Conservation (phyloP, 2,113 vertebrate species). For the Datnioides undecimradiatus region DNA sequence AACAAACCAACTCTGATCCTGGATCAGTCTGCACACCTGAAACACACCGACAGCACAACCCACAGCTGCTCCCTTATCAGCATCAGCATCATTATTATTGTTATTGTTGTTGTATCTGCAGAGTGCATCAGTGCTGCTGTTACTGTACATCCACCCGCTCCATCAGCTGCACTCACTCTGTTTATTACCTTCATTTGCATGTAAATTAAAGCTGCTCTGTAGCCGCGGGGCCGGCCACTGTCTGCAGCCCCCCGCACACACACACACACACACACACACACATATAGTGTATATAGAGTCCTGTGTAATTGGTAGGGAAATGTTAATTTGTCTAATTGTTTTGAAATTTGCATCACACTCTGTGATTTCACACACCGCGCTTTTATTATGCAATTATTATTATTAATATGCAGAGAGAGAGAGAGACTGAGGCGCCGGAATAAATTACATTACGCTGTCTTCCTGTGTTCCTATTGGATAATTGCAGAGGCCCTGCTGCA, state of each 20-base stretch:
- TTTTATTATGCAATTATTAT: slow-evolving; percentile 51
- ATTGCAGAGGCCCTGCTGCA: background rate
- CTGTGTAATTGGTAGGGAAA: slow-evolving; percentile 85
- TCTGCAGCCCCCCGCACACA: slow-evolving; percentile 67
- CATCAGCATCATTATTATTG: too few species aligned
- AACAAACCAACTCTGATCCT: too few species aligned
- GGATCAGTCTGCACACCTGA: too few species aligned
- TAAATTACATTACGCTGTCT: slow-evolving; percentile 24
- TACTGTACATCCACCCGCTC: slow-evolving; percentile 41
- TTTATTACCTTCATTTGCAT: slow-evolving; percentile 95
- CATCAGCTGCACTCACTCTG: slow-evolving; percentile 84
- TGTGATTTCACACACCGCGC: slow-evolving; percentile 26
- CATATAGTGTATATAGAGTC: slow-evolving; percentile 68
- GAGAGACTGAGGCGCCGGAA: slow-evolving; percentile 14
- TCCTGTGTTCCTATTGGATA: slow-evolving; percentile 13
- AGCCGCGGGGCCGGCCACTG: slow-evolving; percentile 86
- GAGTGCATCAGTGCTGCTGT: too few species aligned
- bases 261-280: slow-evolving; percentile 78
- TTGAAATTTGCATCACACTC: slow-evolving; percentile 74
- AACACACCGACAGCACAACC: too few species aligned
- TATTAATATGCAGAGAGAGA: background rate
- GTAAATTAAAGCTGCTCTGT: slow-evolving; percentile 93
- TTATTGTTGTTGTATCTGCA: too few species aligned
- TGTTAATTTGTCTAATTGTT: slow-evolving; percentile 85
- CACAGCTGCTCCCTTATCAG: too few species aligned